Evolutionary conservation across 2,888 invertebrate genomes (phyloP).

Genomic region (Pristionchus exspectatus): DNA sequence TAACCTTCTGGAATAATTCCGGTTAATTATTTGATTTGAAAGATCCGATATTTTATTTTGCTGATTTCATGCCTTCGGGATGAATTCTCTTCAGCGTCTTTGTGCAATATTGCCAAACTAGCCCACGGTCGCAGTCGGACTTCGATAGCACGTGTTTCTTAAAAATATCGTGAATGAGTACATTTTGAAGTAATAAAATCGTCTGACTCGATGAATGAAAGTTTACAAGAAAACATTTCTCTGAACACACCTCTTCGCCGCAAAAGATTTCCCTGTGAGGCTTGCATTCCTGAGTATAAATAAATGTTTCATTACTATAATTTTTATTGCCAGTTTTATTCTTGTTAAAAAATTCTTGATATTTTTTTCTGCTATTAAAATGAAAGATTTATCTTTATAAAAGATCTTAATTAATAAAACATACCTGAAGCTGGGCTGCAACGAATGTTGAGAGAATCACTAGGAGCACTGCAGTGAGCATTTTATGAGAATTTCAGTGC

Average conservation of each 20-base stretch:
- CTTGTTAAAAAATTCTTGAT: no score
- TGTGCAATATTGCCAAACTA: not conserved
- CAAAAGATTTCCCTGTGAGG: not conserved
- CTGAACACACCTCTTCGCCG: not conserved
- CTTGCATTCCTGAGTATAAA: not conserved
- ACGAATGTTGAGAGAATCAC: not conserved
- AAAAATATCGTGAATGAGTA: not conserved
- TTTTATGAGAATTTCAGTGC: not conserved
- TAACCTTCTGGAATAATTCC: not conserved
- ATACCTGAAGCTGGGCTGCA: not conserved
- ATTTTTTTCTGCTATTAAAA: no score
- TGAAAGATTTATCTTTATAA: no score
- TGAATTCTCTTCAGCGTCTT: not conserved
- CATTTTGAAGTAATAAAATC: no score
- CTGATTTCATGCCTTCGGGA: not conserved
- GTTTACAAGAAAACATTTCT: no score
- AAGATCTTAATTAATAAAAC: no score
- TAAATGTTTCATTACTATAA: not conserved
- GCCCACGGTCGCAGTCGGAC: not conserved
- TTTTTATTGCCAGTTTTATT: not conserved
- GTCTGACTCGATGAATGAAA: no score
- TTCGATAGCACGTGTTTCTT: not conserved
- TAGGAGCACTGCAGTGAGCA: not conserved
- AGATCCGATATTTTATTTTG: not conserved
- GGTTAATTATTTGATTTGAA: not conserved